phyloP scores from a whole-genome alignment of 1,140 invertebrate species.

The Drosophila biarmipes region DNA sequence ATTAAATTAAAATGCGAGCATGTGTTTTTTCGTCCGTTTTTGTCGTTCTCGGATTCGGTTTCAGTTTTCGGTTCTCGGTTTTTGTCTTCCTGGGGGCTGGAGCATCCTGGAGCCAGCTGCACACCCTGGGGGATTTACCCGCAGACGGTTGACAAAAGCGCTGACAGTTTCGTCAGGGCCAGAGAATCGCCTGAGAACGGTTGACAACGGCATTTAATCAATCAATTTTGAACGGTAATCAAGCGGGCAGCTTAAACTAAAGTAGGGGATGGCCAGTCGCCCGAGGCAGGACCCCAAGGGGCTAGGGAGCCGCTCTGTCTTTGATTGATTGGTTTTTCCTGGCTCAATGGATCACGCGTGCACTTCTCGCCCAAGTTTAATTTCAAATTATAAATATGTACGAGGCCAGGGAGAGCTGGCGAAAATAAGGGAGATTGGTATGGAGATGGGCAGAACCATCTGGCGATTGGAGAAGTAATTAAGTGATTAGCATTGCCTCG shows the following conservation, averaged over 20 bases:
- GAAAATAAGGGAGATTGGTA: background rate
- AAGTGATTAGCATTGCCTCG: conserved; percentile 50
- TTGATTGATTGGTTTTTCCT: conserved; percentile 72
- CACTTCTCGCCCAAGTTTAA: conserved; percentile 64
- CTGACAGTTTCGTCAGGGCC: conserved; percentile 56
- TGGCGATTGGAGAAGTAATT: conserved; percentile 67
- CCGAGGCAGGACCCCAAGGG: conserved; percentile 26
- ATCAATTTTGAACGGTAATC: conserved; percentile 83
- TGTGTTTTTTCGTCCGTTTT: conserved; percentile 64
- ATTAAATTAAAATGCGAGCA: conserved; percentile 82
- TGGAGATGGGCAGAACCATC: conserved; percentile 54
- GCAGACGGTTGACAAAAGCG: conserved; percentile 74
- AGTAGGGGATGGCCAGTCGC: conserved; percentile 62
- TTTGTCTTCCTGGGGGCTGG: conserved; percentile 32
- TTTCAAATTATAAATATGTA: conserved; percentile 80
- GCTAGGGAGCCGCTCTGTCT: conserved; percentile 38
- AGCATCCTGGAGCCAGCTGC: conserved; percentile 37
- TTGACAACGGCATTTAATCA: conserved; percentile 81
- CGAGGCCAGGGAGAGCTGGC: background rate
- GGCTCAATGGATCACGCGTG: conserved; percentile 73
- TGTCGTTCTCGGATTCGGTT: conserved; percentile 16
- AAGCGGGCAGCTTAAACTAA: conserved; percentile 78
- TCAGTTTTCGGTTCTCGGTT: conserved; percentile 21
- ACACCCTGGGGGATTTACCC: conserved; percentile 64
- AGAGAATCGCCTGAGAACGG: conserved; percentile 16